Evolutionary conservation across 1,140 invertebrate genomes (phyloP).

Genomic region (Aphaenogaster ashmeadi): DNA sequence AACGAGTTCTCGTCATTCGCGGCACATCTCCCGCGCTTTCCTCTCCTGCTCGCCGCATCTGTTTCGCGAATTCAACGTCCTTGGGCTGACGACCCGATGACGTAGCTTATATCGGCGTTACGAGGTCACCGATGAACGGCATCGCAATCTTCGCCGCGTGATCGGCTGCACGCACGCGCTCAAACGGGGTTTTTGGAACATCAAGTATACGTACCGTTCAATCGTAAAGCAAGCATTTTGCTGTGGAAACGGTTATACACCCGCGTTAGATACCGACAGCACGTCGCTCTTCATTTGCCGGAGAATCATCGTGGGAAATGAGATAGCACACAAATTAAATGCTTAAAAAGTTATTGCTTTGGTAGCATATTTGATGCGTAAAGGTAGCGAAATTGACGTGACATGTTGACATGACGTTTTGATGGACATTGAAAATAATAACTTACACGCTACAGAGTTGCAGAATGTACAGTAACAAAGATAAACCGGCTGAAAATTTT

Average conservation of each 20-base stretch:
- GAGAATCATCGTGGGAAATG: neutral
- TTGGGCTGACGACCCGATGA: constrained; percentile 60
- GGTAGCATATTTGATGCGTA: neutral
- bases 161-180: constrained; percentile 37
- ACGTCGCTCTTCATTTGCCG: neutral
- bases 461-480: neutral
- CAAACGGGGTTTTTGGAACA: constrained; percentile 55
- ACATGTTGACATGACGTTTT: constrained; percentile 13
- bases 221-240: constrained; percentile 26
- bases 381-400: neutral
- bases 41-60: constrained; percentile 15
- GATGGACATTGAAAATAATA: constrained; percentile 22
- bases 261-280: neutral
- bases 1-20: constrained; percentile 34
- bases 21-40: constrained; percentile 14
- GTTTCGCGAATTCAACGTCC: constrained; percentile 61
- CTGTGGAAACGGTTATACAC: neutral
- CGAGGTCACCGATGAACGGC: constrained; percentile 62
- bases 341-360: neutral
- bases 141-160: constrained; percentile 53
- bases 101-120: constrained; percentile 56
- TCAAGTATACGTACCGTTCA: constrained; percentile 33
- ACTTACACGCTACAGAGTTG: neutral
- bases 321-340: neutral
- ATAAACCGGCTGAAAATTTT: neutral